Percentiles rank a stretch among this genome's conserved stretches.
Evolutionary conservation across 1,140 invertebrate genomes (phyloP).

Genomic region (Hypsibius dujardini): DNA sequence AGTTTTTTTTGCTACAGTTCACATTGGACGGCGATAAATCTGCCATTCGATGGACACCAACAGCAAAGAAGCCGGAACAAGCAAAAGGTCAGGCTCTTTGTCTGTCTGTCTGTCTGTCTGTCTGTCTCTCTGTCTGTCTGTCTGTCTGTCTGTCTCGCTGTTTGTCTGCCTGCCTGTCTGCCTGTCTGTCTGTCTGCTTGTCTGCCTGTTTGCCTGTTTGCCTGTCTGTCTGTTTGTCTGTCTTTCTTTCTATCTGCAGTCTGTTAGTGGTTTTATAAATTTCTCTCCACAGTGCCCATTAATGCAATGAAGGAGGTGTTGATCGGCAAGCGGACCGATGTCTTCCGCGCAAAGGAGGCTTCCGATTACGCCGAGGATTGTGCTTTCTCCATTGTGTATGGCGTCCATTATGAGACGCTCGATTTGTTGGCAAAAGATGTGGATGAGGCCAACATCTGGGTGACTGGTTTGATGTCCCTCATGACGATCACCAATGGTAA

Average conservation of each 20-base stretch:
- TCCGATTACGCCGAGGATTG: slow-evolving; percentile 40
- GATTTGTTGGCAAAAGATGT: slow-evolving; percentile 43
- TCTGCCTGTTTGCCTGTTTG: no score
- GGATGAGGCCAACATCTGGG: slow-evolving; percentile 48
- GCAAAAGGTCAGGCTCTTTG: slow-evolving; percentile 28
- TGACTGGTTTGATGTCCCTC: slow-evolving; percentile 41
- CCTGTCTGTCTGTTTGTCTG: no score
- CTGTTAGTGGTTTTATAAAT: not conserved
- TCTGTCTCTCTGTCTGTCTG: no score
- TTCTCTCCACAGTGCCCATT: slow-evolving; percentile 36
- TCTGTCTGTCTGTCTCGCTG: no score
- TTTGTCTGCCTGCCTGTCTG: no score
- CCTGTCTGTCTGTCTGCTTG: no score
- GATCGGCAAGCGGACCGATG: slow-evolving; percentile 42
- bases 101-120: no score
- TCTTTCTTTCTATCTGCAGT: no score
- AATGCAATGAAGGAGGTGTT: slow-evolving; percentile 43
- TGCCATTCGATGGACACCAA: slow-evolving; percentile 45
- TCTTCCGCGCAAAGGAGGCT: slow-evolving; percentile 39
- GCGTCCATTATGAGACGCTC: slow-evolving; percentile 42
- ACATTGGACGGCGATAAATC: slow-evolving; percentile 40
- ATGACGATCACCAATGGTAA: slow-evolving; percentile 35
- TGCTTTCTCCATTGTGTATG: slow-evolving; percentile 46
- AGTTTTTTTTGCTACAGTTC: slow-evolving; percentile 28
- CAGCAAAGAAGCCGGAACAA: slow-evolving; percentile 46